Evolutionary conservation across 2,113 vertebrate genomes (phyloP), one percentile per base, ranked within the genome.

Genomic region (Hymenochirus boettgeri): DNA sequence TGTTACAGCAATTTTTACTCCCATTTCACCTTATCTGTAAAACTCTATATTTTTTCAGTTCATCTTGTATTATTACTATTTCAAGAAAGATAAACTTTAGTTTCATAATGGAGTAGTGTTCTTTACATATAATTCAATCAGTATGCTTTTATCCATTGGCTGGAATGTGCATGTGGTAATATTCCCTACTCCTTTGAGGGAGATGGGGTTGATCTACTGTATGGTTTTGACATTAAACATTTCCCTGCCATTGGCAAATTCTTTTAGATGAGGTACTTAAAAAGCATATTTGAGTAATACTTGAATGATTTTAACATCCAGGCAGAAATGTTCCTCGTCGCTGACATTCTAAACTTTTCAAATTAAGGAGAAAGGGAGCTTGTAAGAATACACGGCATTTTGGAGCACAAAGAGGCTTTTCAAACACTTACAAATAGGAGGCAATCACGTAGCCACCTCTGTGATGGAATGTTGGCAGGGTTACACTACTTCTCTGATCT

Each of bases 151-250:
- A 67, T 58, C 33, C 35, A 33, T 11, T 42, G 15, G n/a, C 57
- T 58, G 24, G 64, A 67, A 59, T 59, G 17, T 42, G 47, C 27
- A 52, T 67, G 46, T 59, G 56, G 56, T 47, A 67, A 37, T 23
- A 39, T 59, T 29, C 56, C 33, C 33, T 29, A 55, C 26, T 25
- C 35, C 62, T 22, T 33, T 55, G 62, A 55, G 56, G 37, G 52
- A 18, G 18, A 45, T 23, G 26, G 24, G 47, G 47, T 53, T 59
- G 46, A 67, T 59, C 7, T 59, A 27, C 23, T 47, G 27, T 67
- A 59, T 59, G 64, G 55, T 67, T 67, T 57, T 52, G 25, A 37
- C 64, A 67, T 67, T 67, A 67, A 59, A 59, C 55, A 59, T 67
- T 52, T 59, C 58, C 21, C 45, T 66, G 33, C 45, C 31, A 59